phyloP scores from a whole-genome alignment of 2,113 vertebrate genomes.

The Hemiscyllium ocellatum region DNA sequence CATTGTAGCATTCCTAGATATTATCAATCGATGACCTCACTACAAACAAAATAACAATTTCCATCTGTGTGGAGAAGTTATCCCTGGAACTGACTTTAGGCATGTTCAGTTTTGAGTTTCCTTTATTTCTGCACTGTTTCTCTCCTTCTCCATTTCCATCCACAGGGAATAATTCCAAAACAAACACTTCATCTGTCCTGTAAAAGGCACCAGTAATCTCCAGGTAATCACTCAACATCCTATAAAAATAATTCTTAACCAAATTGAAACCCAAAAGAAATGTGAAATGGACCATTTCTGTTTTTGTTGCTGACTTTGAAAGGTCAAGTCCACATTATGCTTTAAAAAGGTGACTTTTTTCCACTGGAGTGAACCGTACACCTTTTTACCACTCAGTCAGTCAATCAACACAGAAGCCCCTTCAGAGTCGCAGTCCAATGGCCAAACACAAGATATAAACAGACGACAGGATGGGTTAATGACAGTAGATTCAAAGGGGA shows the following conservation, averaged over 20 bases:
- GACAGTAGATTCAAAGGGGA: too few species aligned
- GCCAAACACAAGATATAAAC: too few species aligned
- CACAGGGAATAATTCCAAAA: neutral
- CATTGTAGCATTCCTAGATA: neutral
- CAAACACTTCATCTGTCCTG: neutral
- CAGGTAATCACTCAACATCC: neutral
- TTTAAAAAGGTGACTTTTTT: neutral
- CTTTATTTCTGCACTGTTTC: neutral
- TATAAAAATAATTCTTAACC: neutral
- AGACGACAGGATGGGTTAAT: too few species aligned
- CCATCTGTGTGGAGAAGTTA: neutral
- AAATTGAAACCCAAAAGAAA: constrained; percentile 21
- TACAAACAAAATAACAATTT: neutral
- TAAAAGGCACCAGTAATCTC: neutral
- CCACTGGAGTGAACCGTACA: neutral
- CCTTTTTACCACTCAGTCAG: neutral
- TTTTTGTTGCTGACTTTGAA: neutral
- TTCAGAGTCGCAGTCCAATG: too few species aligned
- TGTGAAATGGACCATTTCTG: neutral
- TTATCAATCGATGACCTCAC: neutral
- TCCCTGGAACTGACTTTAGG: neutral
- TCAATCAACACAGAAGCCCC: neutral
- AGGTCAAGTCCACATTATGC: neutral
- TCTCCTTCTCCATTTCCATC: neutral
- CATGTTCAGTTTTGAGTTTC: neutral